These are phyloP conservation scores for Stenodera caucasica DNA, from an alignment of 2,888 invertebrate genomes.

Conservation along the genomic window DNA sequence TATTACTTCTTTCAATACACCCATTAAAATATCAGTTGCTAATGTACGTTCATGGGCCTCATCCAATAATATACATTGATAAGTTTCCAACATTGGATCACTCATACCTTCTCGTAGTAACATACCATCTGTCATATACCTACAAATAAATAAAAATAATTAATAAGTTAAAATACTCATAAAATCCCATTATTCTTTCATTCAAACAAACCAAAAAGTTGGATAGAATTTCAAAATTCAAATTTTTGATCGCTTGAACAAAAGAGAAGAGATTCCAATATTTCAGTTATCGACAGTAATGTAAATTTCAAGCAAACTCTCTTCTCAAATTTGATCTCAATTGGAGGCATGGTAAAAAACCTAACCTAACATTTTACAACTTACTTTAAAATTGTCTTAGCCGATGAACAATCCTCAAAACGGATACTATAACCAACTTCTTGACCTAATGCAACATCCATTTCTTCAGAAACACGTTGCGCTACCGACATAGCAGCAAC, in stretches of 20 bases:
- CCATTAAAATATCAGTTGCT: conserved; percentile 99
- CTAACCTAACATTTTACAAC: conserved; percentile 34
- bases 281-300: too few species aligned
- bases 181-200: background rate
- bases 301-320: background rate
- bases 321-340: background rate
- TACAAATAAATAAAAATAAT: conserved; percentile 45
- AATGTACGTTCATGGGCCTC: conserved; percentile 99
- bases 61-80: conserved; percentile 94
- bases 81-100: conserved; percentile 95
- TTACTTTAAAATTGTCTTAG: conserved; percentile 89
- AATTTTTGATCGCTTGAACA: too few species aligned
- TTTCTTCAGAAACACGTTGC: conserved; percentile 97
- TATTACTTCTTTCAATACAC: conserved; percentile 95
- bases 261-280: too few species aligned
- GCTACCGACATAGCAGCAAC: conserved; percentile 99
- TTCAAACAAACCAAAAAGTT: conserved; percentile 12
- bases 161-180: background rate
- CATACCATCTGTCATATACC: conserved; percentile 99
- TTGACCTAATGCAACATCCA: conserved; percentile 93
- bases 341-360: too few species aligned
- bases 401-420: conserved; percentile 97
- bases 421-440: conserved; percentile 97
- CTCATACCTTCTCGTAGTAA: conserved; percentile 98
- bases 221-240: too few species aligned